Conservation (phyloP, 2,888 invertebrate genomes). For the Cistogaster globosa region DNA sequence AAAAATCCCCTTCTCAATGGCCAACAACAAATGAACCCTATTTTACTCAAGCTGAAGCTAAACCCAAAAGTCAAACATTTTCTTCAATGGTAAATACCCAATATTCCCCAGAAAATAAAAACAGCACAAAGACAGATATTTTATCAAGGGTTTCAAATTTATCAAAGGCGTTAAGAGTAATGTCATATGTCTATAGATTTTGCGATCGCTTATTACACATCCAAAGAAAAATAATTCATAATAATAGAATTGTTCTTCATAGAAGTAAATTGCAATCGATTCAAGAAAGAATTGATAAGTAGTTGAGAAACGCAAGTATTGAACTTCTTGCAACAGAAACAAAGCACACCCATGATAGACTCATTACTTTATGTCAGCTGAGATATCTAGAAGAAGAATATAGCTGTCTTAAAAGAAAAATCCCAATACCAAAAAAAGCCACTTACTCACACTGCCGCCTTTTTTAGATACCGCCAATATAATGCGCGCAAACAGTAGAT, state of each 20-base stretch:
- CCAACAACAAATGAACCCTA: not conserved
- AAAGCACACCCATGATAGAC: not conserved
- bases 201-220: not conserved
- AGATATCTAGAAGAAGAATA: not conserved
- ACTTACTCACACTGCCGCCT: not conserved
- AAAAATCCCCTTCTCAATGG: not conserved
- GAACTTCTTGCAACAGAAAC: not conserved
- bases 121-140: not conserved
- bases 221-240: not conserved
- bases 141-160: slow-evolving; percentile 4
- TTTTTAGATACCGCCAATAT: not conserved
- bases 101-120: not conserved
- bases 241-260: not conserved
- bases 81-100: not conserved
- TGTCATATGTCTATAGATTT: slow-evolving; percentile 8
- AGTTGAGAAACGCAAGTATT: not conserved
- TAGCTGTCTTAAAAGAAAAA: not conserved
- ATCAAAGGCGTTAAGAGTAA: slow-evolving; percentile 5
- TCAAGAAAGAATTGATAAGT: not conserved
- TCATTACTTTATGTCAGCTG: not conserved
- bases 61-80: not conserved
- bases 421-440: not conserved
- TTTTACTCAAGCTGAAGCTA: not conserved
- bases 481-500: slow-evolving; percentile 9
- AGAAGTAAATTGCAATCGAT: not conserved